A percentile compares a stretch with the other conserved stretches of the same genome.
These are phyloP conservation scores for Chouioia cunea DNA, from an alignment of 2,888 invertebrate species.

Conservation along the genomic window DNA sequence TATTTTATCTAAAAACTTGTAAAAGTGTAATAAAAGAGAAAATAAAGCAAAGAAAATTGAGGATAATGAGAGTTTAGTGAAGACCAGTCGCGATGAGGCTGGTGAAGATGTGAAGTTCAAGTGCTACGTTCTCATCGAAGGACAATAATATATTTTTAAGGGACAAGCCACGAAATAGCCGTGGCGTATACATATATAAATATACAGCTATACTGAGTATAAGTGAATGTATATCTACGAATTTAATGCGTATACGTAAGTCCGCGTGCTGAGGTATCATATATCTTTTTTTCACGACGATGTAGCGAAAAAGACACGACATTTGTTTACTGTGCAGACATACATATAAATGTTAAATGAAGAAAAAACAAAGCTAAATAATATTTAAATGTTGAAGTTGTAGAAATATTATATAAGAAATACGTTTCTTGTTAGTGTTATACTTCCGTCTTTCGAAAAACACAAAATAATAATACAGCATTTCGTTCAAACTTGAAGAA, in stretches of 20 bases:
- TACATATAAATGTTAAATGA: conserved; percentile 34
- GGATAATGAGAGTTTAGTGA: conserved; percentile 4
- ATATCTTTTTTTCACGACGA: conserved; percentile 41
- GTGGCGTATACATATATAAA: conserved; percentile 47
- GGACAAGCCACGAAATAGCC: conserved; percentile 45
- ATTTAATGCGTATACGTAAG: conserved; percentile 58
- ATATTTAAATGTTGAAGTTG: conserved; percentile 46
- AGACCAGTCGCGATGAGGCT: conserved; percentile 35
- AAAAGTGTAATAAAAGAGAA: conserved; percentile 36
- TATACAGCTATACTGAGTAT: conserved; percentile 48
- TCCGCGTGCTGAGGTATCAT: conserved; percentile 39
- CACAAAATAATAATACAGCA: conserved; percentile 7
- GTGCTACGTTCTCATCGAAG: conserved; percentile 66
- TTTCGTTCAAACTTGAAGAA: no score
- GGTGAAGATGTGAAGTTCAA: conserved; percentile 54
- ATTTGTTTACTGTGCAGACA: conserved; percentile 45
- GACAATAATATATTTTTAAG: conserved; percentile 69
- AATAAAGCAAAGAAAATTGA: conserved; percentile 2
- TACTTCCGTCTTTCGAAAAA: conserved; percentile 27
- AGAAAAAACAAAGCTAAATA: conserved; percentile 29
- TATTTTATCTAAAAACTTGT: conserved; percentile 35
- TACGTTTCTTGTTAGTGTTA: conserved; percentile 44
- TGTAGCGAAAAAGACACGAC: conserved; percentile 31
- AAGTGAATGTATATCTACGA: conserved; percentile 50
- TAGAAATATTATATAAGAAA: conserved; percentile 32